A percentile compares a stretch with the other conserved stretches of the same genome.
These are phyloP conservation scores for Pluvialis apricaria DNA, from an alignment of 2,113 vertebrate genomes.

Conservation along the genomic window DNA sequence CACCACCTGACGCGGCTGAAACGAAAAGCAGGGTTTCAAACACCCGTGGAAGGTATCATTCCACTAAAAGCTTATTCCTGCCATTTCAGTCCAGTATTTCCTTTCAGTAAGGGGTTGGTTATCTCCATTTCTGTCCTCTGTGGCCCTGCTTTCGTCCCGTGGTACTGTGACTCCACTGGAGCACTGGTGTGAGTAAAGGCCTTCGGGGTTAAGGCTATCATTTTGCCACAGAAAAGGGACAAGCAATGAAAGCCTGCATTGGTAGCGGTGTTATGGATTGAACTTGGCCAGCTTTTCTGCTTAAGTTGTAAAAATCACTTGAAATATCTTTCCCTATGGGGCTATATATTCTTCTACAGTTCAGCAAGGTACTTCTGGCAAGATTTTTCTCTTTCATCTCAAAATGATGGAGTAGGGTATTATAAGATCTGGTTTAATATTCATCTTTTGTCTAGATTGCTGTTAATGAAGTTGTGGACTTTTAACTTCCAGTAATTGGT, in stretches of 20 bases:
- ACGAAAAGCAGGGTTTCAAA: neutral
- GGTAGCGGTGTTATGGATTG: neutral
- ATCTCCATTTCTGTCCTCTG: neutral
- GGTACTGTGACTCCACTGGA: neutral
- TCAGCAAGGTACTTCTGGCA: neutral
- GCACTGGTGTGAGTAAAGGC: neutral
- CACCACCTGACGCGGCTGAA: neutral
- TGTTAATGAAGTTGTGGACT: neutral
- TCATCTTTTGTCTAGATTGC: neutral
- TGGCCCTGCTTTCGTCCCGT: neutral
- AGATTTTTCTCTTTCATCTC: neutral
- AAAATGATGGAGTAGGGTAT: neutral
- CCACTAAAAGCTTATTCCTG: neutral
- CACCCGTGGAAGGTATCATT: neutral
- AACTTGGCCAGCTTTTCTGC: neutral
- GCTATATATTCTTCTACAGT: slow-evolving; percentile 26
- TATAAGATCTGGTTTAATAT: neutral
- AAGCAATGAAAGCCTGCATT: neutral
- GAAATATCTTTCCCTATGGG: neutral
- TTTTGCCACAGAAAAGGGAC: neutral
- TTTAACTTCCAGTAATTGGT: neutral
- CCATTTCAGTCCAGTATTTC: neutral
- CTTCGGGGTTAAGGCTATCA: neutral
- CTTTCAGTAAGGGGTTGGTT: neutral
- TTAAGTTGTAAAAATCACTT: slow-evolving; percentile 19